Evolutionary conservation across 2,888 invertebrate species (phyloP), one percentile per base, ranked within the genome.

Genomic region (Netelia inedita): DNA sequence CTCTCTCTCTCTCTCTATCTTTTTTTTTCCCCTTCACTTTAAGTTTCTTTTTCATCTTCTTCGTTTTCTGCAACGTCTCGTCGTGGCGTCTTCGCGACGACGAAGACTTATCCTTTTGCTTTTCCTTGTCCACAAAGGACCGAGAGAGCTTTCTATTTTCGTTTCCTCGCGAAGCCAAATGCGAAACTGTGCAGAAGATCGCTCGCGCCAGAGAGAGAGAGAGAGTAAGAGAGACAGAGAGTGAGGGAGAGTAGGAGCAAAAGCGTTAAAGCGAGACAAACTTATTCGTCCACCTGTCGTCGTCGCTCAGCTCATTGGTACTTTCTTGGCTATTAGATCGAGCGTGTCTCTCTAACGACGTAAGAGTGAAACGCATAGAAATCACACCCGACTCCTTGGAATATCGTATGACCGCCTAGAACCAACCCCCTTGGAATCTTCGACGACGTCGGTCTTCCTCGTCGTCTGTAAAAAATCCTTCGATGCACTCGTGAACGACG

Each of bases 281-380:
- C 66, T 74, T 61, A 53, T 71, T 43, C 50, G 79, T 91, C 89
- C 92, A 92, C 91, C 91, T 92, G 92, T 91, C 91, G 89, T 88
- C 89, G 89, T 91, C 89, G 87, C 86, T 91, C 90, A 82, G 10
- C 23, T 65, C 78, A 65, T 57, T 59, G 57, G 46, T 65, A 73
- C 69, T 74, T 57, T 21, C 72, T 55, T 28, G 43, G 16, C 63
- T 43, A 57, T 72, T 79, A 71, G 53, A 65, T 72, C 79, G 71
- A 61, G 69, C 76, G 21, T 14, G 76, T 68, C 57, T 55, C 55
- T 61, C 69, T 68, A 78, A 69, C 69, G 59, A 61, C 69, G 50
- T 28, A 50, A 5, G 61, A 55, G 55, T 2, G 1, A 59, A 28
- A 10, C 35, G 21, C 75, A 16, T 28, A 35, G 28, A 50, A 28